phyloP scores from a whole-genome alignment of 2,888 invertebrate genomes.

The Chloroclysta siterata region DNA sequence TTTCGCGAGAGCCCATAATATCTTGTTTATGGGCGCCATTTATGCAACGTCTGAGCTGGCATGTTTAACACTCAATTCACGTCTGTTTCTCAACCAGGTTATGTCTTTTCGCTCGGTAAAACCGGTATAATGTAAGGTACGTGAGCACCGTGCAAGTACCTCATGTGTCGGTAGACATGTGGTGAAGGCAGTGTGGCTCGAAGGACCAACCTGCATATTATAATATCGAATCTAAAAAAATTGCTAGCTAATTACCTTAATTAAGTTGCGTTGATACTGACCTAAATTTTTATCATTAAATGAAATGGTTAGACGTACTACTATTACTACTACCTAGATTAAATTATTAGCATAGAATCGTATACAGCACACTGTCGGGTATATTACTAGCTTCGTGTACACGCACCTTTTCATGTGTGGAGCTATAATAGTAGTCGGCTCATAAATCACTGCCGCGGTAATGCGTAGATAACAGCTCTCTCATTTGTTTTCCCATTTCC shows the following conservation, averaged over 20 bases:
- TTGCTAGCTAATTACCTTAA: too few species aligned
- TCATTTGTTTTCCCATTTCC: slow-evolving; percentile 83
- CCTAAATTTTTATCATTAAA: too few species aligned
- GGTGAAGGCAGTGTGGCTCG: slow-evolving; percentile 4
- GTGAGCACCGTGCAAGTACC: slow-evolving; percentile 23
- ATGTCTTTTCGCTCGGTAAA: slow-evolving; percentile 66
- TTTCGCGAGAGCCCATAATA: slow-evolving; percentile 51
- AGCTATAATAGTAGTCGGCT: slow-evolving; percentile 62
- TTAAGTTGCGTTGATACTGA: too few species aligned
- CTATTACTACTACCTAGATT: not conserved
- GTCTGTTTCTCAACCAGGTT: slow-evolving; percentile 70
- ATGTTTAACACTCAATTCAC: slow-evolving; percentile 75
- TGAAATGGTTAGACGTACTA: not conserved
- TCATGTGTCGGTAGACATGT: slow-evolving; percentile 20
- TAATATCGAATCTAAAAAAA: too few species aligned
- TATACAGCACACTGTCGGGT: not conserved
- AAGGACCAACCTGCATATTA: slow-evolving; percentile 22
- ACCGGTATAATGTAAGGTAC: slow-evolving; percentile 58
- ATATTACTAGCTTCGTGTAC: slow-evolving; percentile 17
- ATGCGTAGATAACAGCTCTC: slow-evolving; percentile 82
- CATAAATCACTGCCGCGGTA: slow-evolving; percentile 78
- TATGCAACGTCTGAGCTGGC: slow-evolving; percentile 66
- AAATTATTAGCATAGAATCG: not conserved
- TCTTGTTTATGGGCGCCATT: slow-evolving; percentile 61
- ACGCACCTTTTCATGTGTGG: slow-evolving; percentile 43